Evolutionary conservation across 1,140 invertebrate species (phyloP), one percentile per base, ranked within the genome.

Genomic region (Drosophila novamexicana): DNA sequence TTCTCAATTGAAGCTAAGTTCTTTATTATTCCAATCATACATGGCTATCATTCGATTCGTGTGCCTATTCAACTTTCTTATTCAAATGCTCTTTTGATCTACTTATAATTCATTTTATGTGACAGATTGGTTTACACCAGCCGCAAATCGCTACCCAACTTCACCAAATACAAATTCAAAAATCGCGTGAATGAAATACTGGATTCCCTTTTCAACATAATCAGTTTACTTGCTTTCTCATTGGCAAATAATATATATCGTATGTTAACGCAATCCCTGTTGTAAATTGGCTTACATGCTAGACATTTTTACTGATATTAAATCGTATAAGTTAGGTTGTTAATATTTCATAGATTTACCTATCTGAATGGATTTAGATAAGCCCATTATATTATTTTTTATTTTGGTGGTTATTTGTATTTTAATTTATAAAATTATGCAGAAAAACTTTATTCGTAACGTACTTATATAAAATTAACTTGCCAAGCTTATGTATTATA

Each of bases 61-160:
- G 34, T 59, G 16, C 16, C 10, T 47, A 59, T 34, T 47, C 42
- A 59, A 47, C 18, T 59, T 59, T 2, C 10, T 32, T 22, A 59
- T 34, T 47, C 57, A 47, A 47, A 12, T 36, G 57, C 14, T 47
- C 32, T 45, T 58, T 58, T 47, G 57, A 59, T 59, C 42, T 36
- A 9, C 44, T 59, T 58, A 58, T 32, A 44, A 58, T 44, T 34
- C 56, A 58, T 58, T 34, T 16, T 2, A 7, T 3, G 29, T 12
- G 56, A 58, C 56, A 58, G n/a, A 44, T 44, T 34, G 56, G n/a
- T 5, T 22, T 12, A 44, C 54, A 14, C 39, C 54, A 44, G 18
- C 39, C 54, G 22, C 54, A 57, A 44, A 32, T 44, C 4, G 8
- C 18, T 34, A n/a, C 29, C 29, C 7, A n/a, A n/a, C 29, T 39